These are phyloP conservation scores for Smittia aterrima DNA, from an alignment of 2,888 invertebrate species.

Conservation along the genomic window DNA sequence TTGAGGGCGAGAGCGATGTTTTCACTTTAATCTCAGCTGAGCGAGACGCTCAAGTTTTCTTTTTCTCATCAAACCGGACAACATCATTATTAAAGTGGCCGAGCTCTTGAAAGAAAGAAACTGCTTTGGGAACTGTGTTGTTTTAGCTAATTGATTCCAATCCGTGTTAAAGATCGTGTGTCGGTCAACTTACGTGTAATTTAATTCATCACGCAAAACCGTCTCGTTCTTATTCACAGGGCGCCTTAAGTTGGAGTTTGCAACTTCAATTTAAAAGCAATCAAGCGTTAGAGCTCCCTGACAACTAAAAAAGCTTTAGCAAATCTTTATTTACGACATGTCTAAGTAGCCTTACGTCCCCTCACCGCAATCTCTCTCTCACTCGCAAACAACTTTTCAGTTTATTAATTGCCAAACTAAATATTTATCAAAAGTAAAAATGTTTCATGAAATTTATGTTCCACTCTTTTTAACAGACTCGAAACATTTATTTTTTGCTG, in stretches of 20 bases:
- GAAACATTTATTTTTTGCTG: background rate
- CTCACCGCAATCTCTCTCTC: background rate
- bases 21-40: background rate
- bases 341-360: background rate
- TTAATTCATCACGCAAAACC: conserved; percentile 10
- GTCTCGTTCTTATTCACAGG: background rate
- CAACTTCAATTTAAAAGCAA: conserved; percentile 19
- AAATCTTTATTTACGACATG: background rate
- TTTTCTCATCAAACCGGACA: conserved; percentile 2
- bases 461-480: conserved; percentile 13
- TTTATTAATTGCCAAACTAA: conserved; percentile 11
- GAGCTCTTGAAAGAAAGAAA: background rate
- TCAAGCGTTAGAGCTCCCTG: background rate
- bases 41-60: background rate
- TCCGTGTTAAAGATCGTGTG: conserved; percentile 21
- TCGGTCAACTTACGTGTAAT: conserved; percentile 5
- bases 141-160: conserved; percentile 24
- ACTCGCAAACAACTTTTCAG: background rate
- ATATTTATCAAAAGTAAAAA: conserved; percentile 20
- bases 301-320: background rate
- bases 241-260: background rate
- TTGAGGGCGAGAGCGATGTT: background rate
- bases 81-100: conserved; percentile 10
- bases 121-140: background rate
- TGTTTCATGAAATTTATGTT: conserved; percentile 9